Percentiles rank a stretch among this genome's conserved stretches.
Conservation (phyloP, 2,113 vertebrate species). For the Mus pahari region DNA sequence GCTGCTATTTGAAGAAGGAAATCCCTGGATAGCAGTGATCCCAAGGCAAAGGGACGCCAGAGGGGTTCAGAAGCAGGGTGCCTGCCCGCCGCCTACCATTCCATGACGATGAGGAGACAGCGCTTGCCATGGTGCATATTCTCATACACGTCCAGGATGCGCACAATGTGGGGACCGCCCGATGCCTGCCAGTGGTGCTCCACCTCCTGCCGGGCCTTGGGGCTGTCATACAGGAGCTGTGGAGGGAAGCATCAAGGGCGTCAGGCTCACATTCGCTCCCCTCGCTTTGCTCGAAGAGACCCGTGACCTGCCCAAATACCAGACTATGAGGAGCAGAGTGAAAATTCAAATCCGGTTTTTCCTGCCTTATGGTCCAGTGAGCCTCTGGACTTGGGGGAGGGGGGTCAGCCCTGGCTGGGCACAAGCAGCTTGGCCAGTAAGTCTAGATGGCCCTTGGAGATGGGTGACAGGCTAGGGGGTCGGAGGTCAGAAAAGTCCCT, state of each 20-base stretch:
- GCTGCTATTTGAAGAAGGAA: neutral
- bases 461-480: neutral
- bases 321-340: neutral
- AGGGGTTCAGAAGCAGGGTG: neutral
- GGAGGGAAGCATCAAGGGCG: neutral
- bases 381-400: neutral
- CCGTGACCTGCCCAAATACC: neutral
- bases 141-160: conserved; percentile 94
- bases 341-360: neutral
- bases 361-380: neutral
- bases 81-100: conserved; percentile 72
- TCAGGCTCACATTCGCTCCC: conserved; percentile 2
- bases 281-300: conserved; percentile 1
- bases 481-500: neutral
- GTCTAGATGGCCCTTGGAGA: neutral
- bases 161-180: conserved; percentile 93
- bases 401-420: neutral
- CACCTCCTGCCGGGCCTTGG: conserved; percentile 95
- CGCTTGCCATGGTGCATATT: conserved; percentile 97
- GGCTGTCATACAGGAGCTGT: conserved; percentile 94
- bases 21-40: neutral
- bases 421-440: neutral
- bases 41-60: neutral
- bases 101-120: conserved; percentile 98
- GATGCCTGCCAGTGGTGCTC: conserved; percentile 96